phyloP scores from a whole-genome alignment of 2,113 vertebrate species.

The Probosciger aterrimus region DNA sequence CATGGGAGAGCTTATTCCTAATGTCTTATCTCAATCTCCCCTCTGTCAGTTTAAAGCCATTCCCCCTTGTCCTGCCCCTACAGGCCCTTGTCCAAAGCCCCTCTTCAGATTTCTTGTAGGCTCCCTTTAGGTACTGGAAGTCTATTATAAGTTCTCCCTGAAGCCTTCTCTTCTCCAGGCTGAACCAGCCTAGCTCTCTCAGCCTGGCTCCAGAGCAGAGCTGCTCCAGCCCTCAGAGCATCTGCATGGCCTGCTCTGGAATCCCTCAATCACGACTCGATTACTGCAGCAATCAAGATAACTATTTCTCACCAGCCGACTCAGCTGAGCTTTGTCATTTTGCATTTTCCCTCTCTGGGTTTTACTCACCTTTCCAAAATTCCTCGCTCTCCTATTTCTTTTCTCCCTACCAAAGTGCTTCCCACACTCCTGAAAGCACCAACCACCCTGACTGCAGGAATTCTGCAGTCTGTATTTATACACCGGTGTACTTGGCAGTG shows the following conservation, averaged over 20 bases:
- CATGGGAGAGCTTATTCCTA: neutral
- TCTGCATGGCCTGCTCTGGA: neutral
- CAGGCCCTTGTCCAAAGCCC: neutral
- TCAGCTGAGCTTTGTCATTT: neutral
- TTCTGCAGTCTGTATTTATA: neutral
- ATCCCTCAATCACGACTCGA: neutral
- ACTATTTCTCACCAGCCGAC: neutral
- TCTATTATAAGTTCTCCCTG: neutral
- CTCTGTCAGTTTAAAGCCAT: neutral
- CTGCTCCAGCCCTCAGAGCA: neutral
- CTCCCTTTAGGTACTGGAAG: neutral
- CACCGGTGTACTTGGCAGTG: accelerated
- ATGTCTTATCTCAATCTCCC: neutral
- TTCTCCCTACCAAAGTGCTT: neutral
- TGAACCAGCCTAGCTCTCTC: neutral
- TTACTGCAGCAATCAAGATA: neutral
- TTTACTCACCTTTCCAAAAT: neutral
- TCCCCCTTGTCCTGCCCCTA: neutral
- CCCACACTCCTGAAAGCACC: neutral
- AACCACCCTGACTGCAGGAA: neutral
- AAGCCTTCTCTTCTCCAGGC: neutral
- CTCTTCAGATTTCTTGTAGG: neutral
- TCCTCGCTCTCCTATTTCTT: neutral
- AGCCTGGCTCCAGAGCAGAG: neutral
- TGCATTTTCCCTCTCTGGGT: neutral